Conservation (phyloP, 1,140 invertebrate genomes). For the Drosophila fuyamai region DNA sequence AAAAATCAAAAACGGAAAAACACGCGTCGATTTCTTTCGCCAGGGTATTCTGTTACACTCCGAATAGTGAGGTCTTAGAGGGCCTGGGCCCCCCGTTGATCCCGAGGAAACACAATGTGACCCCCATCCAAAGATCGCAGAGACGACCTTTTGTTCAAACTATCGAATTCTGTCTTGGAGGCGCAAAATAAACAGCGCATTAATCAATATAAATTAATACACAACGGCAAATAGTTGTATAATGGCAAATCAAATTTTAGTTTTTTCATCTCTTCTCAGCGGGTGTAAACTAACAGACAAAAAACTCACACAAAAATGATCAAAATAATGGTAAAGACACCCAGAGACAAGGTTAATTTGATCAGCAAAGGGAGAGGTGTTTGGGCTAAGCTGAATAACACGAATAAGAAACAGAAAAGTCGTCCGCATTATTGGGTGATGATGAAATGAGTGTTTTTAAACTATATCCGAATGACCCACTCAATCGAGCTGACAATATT, state of each 20-base stretch:
- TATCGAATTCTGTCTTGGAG: constrained; percentile 62
- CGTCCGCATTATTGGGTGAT: constrained; percentile 40
- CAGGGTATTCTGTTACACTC: constrained; percentile 46
- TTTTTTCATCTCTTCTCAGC: constrained; percentile 42
- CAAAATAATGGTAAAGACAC: constrained; percentile 36
- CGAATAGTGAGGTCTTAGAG: constrained; percentile 67
- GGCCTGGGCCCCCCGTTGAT: constrained; percentile 64
- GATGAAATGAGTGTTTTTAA: constrained; percentile 26
- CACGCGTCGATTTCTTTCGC: constrained; percentile 73
- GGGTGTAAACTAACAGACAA: constrained; percentile 33
- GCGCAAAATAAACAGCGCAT: constrained; percentile 82
- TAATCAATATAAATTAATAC: constrained; percentile 83
- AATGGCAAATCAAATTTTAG: constrained; percentile 76
- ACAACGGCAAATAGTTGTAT: constrained; percentile 77
- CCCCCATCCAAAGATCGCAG: constrained; percentile 40
- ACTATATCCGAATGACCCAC: constrained; percentile 29
- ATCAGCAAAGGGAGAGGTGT: constrained; percentile 10
- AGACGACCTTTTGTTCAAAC: constrained; percentile 39
- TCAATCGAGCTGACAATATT: constrained; percentile 9
- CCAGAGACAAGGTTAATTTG: constrained; percentile 48
- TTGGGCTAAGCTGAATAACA: constrained; percentile 6
- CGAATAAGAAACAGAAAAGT: constrained; percentile 30
- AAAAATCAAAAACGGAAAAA: constrained; percentile 53
- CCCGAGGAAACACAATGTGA: constrained; percentile 46
- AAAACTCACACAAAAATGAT: constrained; percentile 36